phyloP scores from a whole-genome alignment of 2,888 invertebrate genomes.

The Loripinus fragilis region DNA sequence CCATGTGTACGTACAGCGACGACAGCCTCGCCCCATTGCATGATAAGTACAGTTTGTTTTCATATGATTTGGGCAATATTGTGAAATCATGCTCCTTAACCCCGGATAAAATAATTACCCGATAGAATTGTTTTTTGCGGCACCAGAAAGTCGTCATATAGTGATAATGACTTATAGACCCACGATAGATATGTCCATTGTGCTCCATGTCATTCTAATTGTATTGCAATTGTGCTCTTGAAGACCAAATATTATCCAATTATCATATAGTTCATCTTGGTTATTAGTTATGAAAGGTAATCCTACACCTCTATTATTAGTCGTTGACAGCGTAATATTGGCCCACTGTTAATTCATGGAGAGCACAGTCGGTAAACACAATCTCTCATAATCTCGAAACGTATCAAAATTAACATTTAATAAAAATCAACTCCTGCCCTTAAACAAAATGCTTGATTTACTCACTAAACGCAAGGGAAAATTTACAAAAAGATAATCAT shows the following conservation, averaged over 20 bases:
- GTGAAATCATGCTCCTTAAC: not conserved
- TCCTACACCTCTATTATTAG: slow-evolving; percentile 7
- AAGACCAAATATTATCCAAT: slow-evolving; percentile 16
- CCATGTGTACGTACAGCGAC: too few species aligned
- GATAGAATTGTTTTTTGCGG: not conserved
- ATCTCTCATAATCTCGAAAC: not conserved
- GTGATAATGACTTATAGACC: slow-evolving; percentile 3
- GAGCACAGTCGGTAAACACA: not conserved
- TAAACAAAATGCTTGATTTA: too few species aligned
- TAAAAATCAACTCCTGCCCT: too few species aligned
- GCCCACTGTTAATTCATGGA: not conserved
- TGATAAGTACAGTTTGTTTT: too few species aligned
- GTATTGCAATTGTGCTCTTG: slow-evolving; percentile 7
- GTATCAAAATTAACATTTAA: too few species aligned
- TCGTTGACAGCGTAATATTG: slow-evolving; percentile 6
- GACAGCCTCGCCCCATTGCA: too few species aligned
- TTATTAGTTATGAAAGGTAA: slow-evolving; percentile 10
- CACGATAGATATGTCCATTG: not conserved
- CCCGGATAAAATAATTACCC: not conserved
- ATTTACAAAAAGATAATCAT: too few species aligned
- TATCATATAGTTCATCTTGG: slow-evolving; percentile 11
- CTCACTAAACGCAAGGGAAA: too few species aligned
- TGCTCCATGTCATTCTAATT: slow-evolving; percentile 3
- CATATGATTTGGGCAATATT: too few species aligned
- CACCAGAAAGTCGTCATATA: not conserved